phyloP scores from a whole-genome alignment of 2,797 vertebrate species.

The Enteromius thamalakanensis region DNA sequence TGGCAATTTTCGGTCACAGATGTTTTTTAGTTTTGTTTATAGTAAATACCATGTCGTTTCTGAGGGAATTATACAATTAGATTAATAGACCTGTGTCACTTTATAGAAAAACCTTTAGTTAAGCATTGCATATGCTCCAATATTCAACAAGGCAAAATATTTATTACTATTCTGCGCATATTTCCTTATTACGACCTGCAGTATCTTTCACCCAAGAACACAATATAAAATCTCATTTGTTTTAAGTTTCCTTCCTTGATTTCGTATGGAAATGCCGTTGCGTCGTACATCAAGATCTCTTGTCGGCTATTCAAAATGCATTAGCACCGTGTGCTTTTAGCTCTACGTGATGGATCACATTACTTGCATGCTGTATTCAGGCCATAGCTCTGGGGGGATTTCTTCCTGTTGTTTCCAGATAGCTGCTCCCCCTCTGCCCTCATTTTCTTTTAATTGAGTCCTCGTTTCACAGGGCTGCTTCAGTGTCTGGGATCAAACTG shows the following conservation, averaged over 20 bases:
- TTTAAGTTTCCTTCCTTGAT: slow-evolving; percentile 25
- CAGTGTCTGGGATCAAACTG: slow-evolving; percentile 68
- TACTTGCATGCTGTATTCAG: slow-evolving; percentile 71
- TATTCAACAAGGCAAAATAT: background rate
- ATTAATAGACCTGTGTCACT: too few species aligned
- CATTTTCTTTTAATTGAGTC: slow-evolving; percentile 83
- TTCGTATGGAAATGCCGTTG: slow-evolving; percentile 38
- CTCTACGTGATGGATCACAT: slow-evolving; percentile 46
- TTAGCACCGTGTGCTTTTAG: slow-evolving; percentile 41
- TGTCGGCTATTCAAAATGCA: slow-evolving; percentile 50
- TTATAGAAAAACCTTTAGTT: background rate
- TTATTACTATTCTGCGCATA: slow-evolving; percentile 11
- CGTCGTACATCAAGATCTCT: slow-evolving; percentile 43
- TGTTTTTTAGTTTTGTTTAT: background rate
- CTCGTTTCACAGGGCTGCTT: slow-evolving; percentile 73
- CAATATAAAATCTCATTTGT: slow-evolving; percentile 27
- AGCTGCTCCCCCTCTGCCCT: slow-evolving; percentile 67
- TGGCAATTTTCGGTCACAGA: background rate
- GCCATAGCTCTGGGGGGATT: slow-evolving; percentile 66
- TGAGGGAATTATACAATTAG: background rate
- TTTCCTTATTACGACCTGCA: background rate
- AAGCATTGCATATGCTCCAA: background rate
- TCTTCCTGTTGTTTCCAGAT: slow-evolving; percentile 58
- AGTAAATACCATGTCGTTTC: background rate
- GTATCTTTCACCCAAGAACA: slow-evolving; percentile 29